These are phyloP conservation scores for Metalampra italica DNA, from an alignment of 2,888 invertebrate genomes.

Conservation along the genomic window DNA sequence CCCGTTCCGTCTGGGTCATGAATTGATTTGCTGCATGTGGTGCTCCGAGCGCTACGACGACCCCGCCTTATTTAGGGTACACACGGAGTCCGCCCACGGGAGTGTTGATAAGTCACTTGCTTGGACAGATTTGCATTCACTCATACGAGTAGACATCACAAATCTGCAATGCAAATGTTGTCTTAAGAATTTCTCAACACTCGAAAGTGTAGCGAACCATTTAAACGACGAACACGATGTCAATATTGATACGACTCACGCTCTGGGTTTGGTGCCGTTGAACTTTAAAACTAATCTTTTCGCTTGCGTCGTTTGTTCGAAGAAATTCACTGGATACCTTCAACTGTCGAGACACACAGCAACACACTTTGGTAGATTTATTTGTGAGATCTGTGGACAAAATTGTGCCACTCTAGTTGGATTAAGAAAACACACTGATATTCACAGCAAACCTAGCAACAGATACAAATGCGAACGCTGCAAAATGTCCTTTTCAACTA, in stretches of 20 bases:
- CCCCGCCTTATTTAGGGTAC: neutral
- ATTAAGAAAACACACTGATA: neutral
- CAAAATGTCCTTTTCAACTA: neutral
- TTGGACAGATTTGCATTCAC: neutral
- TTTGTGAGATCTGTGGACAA: constrained; percentile 18
- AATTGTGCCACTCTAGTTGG: constrained; percentile 10
- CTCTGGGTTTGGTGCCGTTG: constrained; percentile 4
- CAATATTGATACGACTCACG: constrained; percentile 6
- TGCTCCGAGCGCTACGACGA: neutral
- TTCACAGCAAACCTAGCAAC: neutral
- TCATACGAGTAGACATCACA: constrained; percentile 14
- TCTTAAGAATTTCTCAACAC: constrained; percentile 1
- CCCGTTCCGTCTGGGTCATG: neutral
- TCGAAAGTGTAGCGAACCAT: constrained; percentile 12
- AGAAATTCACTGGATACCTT: constrained; percentile 8
- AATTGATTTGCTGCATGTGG: neutral
- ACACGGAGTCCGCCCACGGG: neutral
- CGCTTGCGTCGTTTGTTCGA: constrained; percentile 6
- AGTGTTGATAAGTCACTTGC: neutral
- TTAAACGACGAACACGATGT: constrained; percentile 9
- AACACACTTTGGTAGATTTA: constrained; percentile 12
- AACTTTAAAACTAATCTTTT: neutral
- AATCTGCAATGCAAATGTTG: constrained; percentile 16
- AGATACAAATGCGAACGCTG: constrained; percentile 7
- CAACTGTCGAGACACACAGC: constrained; percentile 17